Percentiles rank a stretch among this genome's conserved stretches.
These are phyloP conservation scores for Cephus nigrinus DNA, from an alignment of 2,888 invertebrate species.

Conservation along the genomic window DNA sequence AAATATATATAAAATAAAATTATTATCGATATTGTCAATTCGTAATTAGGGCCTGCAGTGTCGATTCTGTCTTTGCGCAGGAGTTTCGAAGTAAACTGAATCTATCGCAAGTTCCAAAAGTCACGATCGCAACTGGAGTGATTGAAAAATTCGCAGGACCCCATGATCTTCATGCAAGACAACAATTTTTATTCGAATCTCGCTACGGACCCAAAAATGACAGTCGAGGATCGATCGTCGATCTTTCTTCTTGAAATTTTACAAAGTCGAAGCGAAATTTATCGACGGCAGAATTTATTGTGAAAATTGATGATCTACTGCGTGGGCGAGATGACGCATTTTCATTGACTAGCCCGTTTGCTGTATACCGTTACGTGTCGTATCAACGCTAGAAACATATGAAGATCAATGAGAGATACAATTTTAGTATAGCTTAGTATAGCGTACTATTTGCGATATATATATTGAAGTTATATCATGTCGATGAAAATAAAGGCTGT, in stretches of 20 bases:
- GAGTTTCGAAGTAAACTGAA: background rate
- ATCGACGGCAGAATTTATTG: background rate
- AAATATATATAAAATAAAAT: conserved; percentile 20
- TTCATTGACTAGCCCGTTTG: background rate
- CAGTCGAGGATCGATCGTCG: background rate
- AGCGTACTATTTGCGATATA: background rate
- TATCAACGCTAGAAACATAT: conserved; percentile 1
- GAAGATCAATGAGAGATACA: background rate
- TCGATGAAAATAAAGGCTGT: conserved; percentile 59
- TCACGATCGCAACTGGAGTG: background rate
- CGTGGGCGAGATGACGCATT: background rate
- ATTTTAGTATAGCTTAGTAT: conserved; percentile 1
- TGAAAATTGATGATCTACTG: background rate
- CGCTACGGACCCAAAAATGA: background rate
- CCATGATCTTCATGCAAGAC: conserved; percentile 6
- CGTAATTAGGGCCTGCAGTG: conserved; percentile 18
- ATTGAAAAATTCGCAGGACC: background rate
- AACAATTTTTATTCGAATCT: background rate
- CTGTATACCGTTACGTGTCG: background rate
- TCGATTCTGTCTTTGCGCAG: background rate
- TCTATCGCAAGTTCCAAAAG: background rate
- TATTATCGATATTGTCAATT: conserved; percentile 43
- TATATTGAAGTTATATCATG: conserved; percentile 19
- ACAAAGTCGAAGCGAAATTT: background rate
- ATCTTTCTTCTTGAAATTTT: background rate